Evolutionary conservation across 92 coral and sea anemone genomes (phyloP).

Genomic region (Muricea muricata): DNA sequence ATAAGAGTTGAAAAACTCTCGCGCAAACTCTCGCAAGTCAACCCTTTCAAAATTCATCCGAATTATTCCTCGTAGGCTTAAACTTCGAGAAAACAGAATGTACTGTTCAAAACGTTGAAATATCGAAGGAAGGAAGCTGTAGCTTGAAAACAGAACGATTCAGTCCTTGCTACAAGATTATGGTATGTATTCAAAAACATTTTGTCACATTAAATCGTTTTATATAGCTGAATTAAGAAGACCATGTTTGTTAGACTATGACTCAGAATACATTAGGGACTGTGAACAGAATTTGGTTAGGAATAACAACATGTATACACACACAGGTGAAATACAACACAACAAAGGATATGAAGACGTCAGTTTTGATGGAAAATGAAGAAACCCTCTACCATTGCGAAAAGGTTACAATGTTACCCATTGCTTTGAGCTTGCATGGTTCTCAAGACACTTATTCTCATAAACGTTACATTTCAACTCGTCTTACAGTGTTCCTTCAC

Average conservation of each 20-base stretch:
- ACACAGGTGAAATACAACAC: constrained; percentile 74
- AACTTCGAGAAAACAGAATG: background rate
- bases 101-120: constrained; percentile 18
- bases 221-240: too few relatives aligned
- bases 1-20: too few relatives aligned
- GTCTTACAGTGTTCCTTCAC: constrained; percentile 85
- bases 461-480: background rate
- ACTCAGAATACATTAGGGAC: too few relatives aligned
- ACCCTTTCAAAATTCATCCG: too few relatives aligned
- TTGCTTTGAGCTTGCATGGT: background rate
- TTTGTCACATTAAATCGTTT: too few relatives aligned
- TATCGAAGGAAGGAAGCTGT: constrained; percentile 74
- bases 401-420: constrained; percentile 60
- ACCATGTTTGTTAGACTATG: too few relatives aligned
- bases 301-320: too few relatives aligned
- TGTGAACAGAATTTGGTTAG: too few relatives aligned
- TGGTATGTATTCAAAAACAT: constrained; percentile 83
- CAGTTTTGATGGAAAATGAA: constrained; percentile 89
- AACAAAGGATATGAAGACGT: constrained; percentile 49
- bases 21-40: too few relatives aligned
- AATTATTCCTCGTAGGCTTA: too few relatives aligned
- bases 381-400: constrained; percentile 84
- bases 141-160: constrained; percentile 81
- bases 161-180: constrained; percentile 73
- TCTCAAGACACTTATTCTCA: background rate